phyloP scores from a whole-genome alignment of 1,140 invertebrate genomes.

The Papilio helenus region DNA sequence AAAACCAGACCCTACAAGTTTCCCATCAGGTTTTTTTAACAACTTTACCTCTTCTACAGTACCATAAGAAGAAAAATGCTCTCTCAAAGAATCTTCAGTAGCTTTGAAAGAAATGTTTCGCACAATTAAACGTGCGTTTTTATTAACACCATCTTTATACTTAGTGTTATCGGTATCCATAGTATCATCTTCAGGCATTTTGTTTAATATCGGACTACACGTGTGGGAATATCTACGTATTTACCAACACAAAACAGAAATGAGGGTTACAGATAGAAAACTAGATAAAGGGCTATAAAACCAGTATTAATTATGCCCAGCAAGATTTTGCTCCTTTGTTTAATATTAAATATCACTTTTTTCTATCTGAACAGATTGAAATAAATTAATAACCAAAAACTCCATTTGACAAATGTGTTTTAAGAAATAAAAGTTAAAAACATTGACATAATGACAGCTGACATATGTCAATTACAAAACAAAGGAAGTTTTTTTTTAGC shows the following conservation, averaged over 20 bases:
- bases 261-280: not conserved
- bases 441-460: too few relatives aligned
- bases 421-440: too few relatives aligned
- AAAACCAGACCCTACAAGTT: conserved; percentile 87
- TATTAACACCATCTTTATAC: conserved; percentile 55
- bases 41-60: conserved; percentile 86
- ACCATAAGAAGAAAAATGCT: conserved; percentile 86
- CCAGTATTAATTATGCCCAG: not conserved
- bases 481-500: too few relatives aligned
- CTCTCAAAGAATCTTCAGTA: conserved; percentile 84
- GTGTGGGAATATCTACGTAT: conserved; percentile 30
- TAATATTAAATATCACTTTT: too few relatives aligned
- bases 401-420: too few relatives aligned
- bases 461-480: too few relatives aligned
- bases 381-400: not conserved
- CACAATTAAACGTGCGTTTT: conserved; percentile 68
- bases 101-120: conserved; percentile 82
- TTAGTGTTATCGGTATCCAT: conserved; percentile 49
- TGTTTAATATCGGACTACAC: conserved; percentile 37
- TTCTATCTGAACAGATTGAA: not conserved
- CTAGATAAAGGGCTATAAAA: not conserved
- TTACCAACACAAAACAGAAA: not conserved
- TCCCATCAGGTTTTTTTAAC: conserved; percentile 86
- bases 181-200: conserved; percentile 53
- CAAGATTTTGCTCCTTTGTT: not conserved